phyloP scores from a whole-genome alignment of 2,797 vertebrate genomes.

The Chelon labrosus region DNA sequence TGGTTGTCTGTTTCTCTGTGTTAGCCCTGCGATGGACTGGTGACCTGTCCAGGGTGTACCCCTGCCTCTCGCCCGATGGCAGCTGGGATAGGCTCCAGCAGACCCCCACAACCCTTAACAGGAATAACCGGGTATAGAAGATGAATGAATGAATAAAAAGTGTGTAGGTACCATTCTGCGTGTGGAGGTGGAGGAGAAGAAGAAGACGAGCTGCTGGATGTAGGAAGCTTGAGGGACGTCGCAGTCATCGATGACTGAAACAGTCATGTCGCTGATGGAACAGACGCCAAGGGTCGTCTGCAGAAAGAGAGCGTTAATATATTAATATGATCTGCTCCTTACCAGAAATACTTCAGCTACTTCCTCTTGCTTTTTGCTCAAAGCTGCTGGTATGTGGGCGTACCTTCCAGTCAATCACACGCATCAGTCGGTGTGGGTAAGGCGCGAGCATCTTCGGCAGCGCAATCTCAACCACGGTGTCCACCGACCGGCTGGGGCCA shows the following conservation, averaged over 20 bases:
- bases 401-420: constrained; percentile 90
- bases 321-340: not conserved
- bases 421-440: constrained; percentile 85
- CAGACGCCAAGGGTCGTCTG: constrained; percentile 85
- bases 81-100: too few species aligned
- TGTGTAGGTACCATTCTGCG: constrained; percentile 87
- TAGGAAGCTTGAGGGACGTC: constrained; percentile 75
- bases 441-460: constrained; percentile 91
- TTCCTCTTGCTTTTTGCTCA: not conserved
- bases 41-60: too few species aligned
- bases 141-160: too few species aligned
- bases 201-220: constrained; percentile 87
- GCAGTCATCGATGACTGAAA: constrained; percentile 79
- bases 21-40: too few species aligned
- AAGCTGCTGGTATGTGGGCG: not conserved
- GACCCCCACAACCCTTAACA: too few species aligned
- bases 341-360: not conserved
- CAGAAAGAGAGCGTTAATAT: constrained; percentile 7
- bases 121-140: too few species aligned
- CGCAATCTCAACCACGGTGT: constrained; percentile 86
- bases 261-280: constrained; percentile 76
- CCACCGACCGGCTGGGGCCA: constrained; percentile 89
- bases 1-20: too few species aligned
- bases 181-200: constrained; percentile 87
- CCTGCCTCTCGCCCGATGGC: too few species aligned